A percentile compares a stretch with the other conserved stretches of the same genome.
Conservation (phyloP, 2,113 vertebrate species). For the Archilochus colubris region DNA sequence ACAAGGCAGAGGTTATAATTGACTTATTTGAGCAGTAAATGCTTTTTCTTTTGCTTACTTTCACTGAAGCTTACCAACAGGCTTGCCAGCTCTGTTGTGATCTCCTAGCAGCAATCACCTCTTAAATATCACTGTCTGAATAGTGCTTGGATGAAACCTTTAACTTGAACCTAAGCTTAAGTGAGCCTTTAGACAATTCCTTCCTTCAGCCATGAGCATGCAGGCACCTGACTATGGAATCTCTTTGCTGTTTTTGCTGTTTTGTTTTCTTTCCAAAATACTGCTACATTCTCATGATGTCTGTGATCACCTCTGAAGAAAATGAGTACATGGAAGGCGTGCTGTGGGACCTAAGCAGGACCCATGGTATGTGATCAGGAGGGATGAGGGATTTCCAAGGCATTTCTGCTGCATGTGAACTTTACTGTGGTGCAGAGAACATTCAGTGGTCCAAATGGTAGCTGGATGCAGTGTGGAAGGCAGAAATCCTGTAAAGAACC, state of each 20-base stretch:
- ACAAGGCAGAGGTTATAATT: neutral
- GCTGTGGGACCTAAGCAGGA: neutral
- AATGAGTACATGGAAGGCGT: accelerated
- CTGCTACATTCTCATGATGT: neutral
- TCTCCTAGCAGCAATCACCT: neutral
- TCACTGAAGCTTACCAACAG: neutral
- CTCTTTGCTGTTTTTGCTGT: neutral
- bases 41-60: neutral
- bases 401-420: neutral
- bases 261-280: neutral
- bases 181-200: neutral
- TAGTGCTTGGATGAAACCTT: neutral
- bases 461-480: neutral
- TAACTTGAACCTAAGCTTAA: neutral
- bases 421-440: neutral
- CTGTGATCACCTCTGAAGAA: neutral
- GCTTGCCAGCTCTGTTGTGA: neutral
- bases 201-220: accelerated
- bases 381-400: accelerated
- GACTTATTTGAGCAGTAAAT: neutral
- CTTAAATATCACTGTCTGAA: neutral
- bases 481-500: neutral
- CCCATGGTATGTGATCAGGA: neutral
- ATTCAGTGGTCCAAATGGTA: neutral
- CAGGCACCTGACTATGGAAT: neutral